Percentiles rank a stretch among this genome's conserved stretches.
Conservation (phyloP, 2,888 invertebrate genomes). For the Caenorhabditis panamensis region DNA sequence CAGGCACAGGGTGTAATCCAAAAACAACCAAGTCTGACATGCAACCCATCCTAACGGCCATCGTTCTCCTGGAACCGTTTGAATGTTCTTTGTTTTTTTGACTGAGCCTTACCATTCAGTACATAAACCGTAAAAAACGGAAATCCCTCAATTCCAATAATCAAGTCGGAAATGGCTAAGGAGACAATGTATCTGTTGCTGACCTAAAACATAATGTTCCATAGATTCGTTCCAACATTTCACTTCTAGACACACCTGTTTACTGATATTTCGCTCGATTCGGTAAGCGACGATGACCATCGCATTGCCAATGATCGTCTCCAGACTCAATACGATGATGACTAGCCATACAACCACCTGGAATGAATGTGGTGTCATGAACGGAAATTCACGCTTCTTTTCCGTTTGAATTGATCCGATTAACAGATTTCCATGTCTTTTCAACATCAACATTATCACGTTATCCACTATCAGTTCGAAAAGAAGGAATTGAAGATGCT, state of each 20-base stretch:
- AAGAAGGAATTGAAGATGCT: background rate
- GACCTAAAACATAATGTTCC: conserved; percentile 66
- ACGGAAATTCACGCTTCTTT: conserved; percentile 7
- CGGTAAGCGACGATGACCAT: conserved; percentile 80
- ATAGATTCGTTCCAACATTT: background rate
- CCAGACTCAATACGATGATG: conserved; percentile 74
- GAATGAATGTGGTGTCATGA: conserved; percentile 19
- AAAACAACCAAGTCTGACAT: conserved; percentile 80
- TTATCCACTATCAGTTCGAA: background rate
- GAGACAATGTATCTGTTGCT: conserved; percentile 81
- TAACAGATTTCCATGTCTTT: conserved; percentile 4
- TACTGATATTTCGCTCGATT: conserved; percentile 79
- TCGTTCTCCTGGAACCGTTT: conserved; percentile 74
- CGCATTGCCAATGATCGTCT: conserved; percentile 80
- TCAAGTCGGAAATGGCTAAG: conserved; percentile 80
- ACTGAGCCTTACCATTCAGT: conserved; percentile 72
- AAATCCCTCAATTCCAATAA: conserved; percentile 81
- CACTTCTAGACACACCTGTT: conserved; percentile 72
- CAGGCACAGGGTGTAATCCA: conserved; percentile 81
- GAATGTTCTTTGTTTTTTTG: background rate
- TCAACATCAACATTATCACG: conserved; percentile 12
- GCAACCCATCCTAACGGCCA: conserved; percentile 79
- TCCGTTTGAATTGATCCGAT: conserved; percentile 38
- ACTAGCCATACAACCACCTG: conserved; percentile 77
- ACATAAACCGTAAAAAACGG: conserved; percentile 81